Base-by-base conservation (phyloP, 1,140 invertebrate genomes). In the Andrena cerasifolii region DNA sequence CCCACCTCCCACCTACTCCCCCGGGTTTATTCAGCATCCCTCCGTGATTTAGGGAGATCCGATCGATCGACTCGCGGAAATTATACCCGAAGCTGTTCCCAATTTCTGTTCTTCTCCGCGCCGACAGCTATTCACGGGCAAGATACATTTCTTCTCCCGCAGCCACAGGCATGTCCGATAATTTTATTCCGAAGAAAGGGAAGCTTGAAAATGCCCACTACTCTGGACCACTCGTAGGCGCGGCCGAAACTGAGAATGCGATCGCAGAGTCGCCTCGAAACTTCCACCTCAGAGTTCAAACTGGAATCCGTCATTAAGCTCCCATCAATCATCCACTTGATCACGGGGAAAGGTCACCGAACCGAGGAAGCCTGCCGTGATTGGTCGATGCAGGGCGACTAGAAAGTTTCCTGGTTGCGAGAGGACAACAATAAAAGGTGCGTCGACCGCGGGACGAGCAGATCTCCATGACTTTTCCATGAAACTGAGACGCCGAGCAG, bases 21-120 rank as follows among this genome's bases (percentile, higher is more conserved):
- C 36, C 26, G 26, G 26, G 66, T 83, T 82, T 83, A 82, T 82
- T 78, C 74, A 59, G 21, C 54, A 49, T 49, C 31, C 53, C 73
- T 72, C 16, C n/a, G 24, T 45, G 67, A 83, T 83, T 83, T 78
- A 82, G 74, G 58, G 53, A 47, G 28, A 67, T 24, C 40, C 61
- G 47, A 83, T 83, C 79, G 53, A 59, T 65, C 79, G 14, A 5
- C 5, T 14, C 36, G n/a, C 40, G 65, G 56, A 66, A 65, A 74
- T 74, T 65, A 26, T 65, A n/a, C 24, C 26, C 21, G 28, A 36
- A 10, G n/a, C 26, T 2, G 1, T 21, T 45, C 18, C 33, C 45
- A 21, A 53, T 63, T 40, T 40, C 31, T 40, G 8, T 18, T 74
- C 65, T 31, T 14, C 4, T n/a, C n/a, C n/a, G n/a, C n/a, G n/a